A percentile compares a stretch with the other conserved stretches of the same genome.
These are phyloP conservation scores for Vannuccia rotundouncinata DNA, from an alignment of 2,888 invertebrate species.

Conservation along the genomic window DNA sequence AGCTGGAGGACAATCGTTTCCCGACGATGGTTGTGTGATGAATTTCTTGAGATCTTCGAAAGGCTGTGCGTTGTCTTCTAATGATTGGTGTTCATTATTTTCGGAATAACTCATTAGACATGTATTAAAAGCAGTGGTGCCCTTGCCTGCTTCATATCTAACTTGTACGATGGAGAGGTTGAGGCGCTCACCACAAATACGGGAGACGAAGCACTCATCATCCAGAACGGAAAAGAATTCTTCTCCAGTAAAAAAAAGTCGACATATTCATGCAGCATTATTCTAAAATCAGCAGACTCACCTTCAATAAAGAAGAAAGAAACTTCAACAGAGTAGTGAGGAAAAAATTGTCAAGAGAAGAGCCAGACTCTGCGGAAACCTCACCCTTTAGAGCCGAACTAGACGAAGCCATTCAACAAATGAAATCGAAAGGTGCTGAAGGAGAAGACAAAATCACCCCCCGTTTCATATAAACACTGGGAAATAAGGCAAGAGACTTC, in stretches of 20 bases:
- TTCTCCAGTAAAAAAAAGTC: slow-evolving; percentile 12
- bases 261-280: slow-evolving; percentile 5
- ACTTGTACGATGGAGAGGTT: too few relatives aligned
- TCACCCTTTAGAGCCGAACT: background rate
- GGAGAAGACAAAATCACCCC: background rate
- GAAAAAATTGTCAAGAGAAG: background rate
- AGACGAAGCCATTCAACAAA: background rate
- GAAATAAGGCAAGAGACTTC: background rate
- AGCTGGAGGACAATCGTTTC: too few relatives aligned
- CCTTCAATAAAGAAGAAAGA: slow-evolving; percentile 3
- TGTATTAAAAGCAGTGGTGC: too few relatives aligned
- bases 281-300: slow-evolving; percentile 11
- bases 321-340: background rate
- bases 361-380: background rate
- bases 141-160: too few relatives aligned
- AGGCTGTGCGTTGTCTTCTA: too few relatives aligned
- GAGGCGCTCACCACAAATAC: too few relatives aligned
- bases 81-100: too few relatives aligned
- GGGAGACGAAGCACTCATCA: background rate
- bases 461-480: background rate
- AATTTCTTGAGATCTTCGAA: too few relatives aligned
- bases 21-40: too few relatives aligned
- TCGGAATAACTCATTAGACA: too few relatives aligned
- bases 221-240: slow-evolving; percentile 6
- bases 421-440: background rate